These are phyloP conservation scores for Pyrocephalus nanus DNA, from an alignment of 2,797 vertebrate species.

Conservation along the genomic window DNA sequence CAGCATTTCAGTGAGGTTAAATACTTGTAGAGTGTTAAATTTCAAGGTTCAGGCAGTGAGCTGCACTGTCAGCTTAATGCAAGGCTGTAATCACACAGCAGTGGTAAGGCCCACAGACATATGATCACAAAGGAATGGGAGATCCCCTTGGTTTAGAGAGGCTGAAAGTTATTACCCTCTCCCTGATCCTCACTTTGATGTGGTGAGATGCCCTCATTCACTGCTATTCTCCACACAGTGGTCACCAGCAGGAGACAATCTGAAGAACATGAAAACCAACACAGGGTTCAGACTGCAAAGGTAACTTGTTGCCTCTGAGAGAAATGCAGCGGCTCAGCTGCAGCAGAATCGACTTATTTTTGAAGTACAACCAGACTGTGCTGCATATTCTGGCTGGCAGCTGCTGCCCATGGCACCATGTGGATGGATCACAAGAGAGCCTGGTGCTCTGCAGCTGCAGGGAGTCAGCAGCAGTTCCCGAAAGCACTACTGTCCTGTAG, in stretches of 20 bases:
- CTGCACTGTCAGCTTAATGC: neutral
- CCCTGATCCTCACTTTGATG: neutral
- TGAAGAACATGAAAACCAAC: neutral
- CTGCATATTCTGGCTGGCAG: neutral
- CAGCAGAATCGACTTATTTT: neutral
- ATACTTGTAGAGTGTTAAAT: constrained; percentile 1
- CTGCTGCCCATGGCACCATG: neutral
- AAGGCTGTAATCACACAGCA: neutral
- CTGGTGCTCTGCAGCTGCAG: neutral
- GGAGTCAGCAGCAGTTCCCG: neutral
- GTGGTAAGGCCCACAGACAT: neutral
- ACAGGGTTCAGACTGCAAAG: neutral
- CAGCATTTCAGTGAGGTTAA: constrained; percentile 36
- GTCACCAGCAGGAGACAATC: neutral
- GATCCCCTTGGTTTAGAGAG: neutral
- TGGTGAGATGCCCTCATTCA: accelerated
- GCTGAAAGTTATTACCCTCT: neutral
- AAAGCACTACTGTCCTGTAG: neutral
- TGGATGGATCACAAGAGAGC: neutral
- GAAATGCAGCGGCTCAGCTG: neutral
- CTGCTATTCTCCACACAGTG: neutral
- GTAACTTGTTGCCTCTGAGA: neutral
- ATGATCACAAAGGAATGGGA: neutral
- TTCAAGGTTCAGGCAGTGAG: neutral
- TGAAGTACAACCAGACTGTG: neutral